Evolutionary conservation across 2,113 vertebrate genomes (phyloP).

Genomic region (Pachypanchax playfairii): DNA sequence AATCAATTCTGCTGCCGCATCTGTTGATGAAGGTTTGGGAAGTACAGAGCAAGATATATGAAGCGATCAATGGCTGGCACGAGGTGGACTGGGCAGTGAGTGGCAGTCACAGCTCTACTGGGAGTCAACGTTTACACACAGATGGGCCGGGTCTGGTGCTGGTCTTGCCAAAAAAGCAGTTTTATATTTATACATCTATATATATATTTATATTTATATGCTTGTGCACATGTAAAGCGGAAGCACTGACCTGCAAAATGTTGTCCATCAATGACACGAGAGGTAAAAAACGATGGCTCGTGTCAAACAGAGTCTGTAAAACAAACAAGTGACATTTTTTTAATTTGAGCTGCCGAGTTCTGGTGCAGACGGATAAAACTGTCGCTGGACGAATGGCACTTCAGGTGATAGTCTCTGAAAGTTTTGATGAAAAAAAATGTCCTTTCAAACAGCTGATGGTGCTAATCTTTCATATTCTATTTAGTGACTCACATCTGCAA

Average conservation of each 20-base stretch:
- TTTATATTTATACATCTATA: neutral
- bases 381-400: constrained; percentile 35
- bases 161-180: constrained; percentile 57
- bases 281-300: constrained; percentile 49
- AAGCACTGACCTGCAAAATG: constrained; percentile 58
- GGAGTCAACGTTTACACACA: constrained; percentile 70
- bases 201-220: constrained; percentile 7
- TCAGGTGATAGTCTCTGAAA: constrained; percentile 28
- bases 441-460: constrained; percentile 5
- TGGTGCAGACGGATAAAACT: constrained; percentile 50
- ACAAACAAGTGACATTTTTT: constrained; percentile 46
- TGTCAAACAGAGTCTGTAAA: constrained; percentile 50
- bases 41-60: constrained; percentile 78
- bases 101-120: constrained; percentile 71
- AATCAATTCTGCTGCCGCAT: constrained; percentile 82
- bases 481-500: neutral
- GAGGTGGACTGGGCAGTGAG: constrained; percentile 53
- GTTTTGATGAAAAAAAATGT: neutral
- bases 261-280: constrained; percentile 62
- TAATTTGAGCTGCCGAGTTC: constrained; percentile 50
- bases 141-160: constrained; percentile 46
- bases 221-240: constrained; percentile 10
- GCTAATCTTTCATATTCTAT: constrained; percentile 15
- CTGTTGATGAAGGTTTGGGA: constrained; percentile 79
- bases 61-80: constrained; percentile 77